phyloP scores from a whole-genome alignment of 2,797 vertebrate species.

The Pampus argenteus region DNA sequence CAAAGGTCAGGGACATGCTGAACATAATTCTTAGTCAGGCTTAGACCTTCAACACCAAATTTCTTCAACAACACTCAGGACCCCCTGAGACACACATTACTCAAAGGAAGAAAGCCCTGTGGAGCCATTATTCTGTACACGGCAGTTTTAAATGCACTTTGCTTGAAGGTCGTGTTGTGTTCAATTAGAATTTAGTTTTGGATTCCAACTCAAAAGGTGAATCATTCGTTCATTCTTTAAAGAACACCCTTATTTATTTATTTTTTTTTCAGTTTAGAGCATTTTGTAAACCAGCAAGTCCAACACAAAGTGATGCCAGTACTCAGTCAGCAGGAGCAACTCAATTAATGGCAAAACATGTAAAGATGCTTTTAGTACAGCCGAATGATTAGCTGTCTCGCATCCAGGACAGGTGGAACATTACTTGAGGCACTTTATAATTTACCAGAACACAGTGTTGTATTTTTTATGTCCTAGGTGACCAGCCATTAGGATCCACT shows the following conservation, averaged over 20 bases:
- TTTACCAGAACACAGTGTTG: neutral
- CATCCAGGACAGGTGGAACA: neutral
- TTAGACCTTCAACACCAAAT: slow-evolving; percentile 23
- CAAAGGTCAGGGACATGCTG: slow-evolving; percentile 39
- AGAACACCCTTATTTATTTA: too few relatives aligned
- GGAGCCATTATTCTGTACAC: neutral
- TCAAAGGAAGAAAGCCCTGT: slow-evolving; percentile 1
- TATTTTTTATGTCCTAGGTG: too few relatives aligned
- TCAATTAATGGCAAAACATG: neutral
- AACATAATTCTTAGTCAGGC: slow-evolving; percentile 27
- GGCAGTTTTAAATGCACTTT: slow-evolving; percentile 4
- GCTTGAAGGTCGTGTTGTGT: slow-evolving; percentile 9
- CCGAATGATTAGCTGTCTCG: neutral
- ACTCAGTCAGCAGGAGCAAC: neutral
- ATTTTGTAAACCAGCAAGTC: neutral
- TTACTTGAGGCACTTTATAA: neutral
- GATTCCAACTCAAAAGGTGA: neutral
- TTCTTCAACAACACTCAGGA: slow-evolving; percentile 20
- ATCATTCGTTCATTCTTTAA: neutral
- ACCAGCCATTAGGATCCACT: too few relatives aligned
- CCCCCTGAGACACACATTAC: neutral
- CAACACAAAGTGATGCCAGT: neutral
- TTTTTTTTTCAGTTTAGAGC: neutral
- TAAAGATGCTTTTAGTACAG: neutral
- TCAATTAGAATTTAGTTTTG: neutral